These are phyloP conservation scores for Castor canadensis DNA, from an alignment of 2,113 vertebrate species.

Conservation along the genomic window DNA sequence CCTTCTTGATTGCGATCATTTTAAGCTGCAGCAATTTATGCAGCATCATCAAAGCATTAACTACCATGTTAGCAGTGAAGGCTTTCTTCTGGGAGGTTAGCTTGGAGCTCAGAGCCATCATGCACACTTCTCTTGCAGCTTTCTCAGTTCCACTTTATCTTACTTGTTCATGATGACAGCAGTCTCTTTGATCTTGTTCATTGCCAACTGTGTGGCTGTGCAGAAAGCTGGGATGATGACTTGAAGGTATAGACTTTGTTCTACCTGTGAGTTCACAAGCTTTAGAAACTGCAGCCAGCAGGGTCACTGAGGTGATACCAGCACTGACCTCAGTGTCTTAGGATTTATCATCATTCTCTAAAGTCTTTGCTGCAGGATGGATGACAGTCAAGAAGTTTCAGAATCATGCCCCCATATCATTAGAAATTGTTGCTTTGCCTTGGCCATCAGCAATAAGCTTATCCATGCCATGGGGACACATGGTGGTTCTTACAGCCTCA, in stretches of 20 bases:
- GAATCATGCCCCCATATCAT: slow-evolving; percentile 94
- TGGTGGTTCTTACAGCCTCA: too few relatives aligned
- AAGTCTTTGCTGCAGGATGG: slow-evolving; percentile 93
- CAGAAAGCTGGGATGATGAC: slow-evolving; percentile 61
- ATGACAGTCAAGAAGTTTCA: slow-evolving; percentile 95
- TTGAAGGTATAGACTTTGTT: slow-evolving; percentile 81
- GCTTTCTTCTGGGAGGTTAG: slow-evolving; percentile 92
- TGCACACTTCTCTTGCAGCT: slow-evolving; percentile 91
- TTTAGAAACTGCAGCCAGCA: slow-evolving; percentile 88
- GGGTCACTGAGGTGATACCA: slow-evolving; percentile 72
- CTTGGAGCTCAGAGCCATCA: slow-evolving; percentile 93
- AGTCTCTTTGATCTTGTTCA: slow-evolving; percentile 91
- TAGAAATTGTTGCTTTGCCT: slow-evolving; percentile 97
- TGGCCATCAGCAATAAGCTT: slow-evolving; percentile 89
- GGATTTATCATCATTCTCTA: slow-evolving; percentile 94
- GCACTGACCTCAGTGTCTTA: slow-evolving; percentile 87
- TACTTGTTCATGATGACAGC: slow-evolving; percentile 90
- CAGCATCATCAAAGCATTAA: slow-evolving; percentile 92
- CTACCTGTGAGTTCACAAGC: slow-evolving; percentile 91
- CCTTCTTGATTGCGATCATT: slow-evolving; percentile 96
- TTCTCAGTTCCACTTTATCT: slow-evolving; percentile 89
- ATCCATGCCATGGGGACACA: slow-evolving; percentile 89
- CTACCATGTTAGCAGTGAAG: slow-evolving; percentile 93
- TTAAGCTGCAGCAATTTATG: slow-evolving; percentile 93
- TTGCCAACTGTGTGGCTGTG: slow-evolving; percentile 89